Percentiles rank a stretch among this genome's conserved stretches.
Evolutionary conservation across 2,888 invertebrate genomes (phyloP).

Genomic region (Timema podura): DNA sequence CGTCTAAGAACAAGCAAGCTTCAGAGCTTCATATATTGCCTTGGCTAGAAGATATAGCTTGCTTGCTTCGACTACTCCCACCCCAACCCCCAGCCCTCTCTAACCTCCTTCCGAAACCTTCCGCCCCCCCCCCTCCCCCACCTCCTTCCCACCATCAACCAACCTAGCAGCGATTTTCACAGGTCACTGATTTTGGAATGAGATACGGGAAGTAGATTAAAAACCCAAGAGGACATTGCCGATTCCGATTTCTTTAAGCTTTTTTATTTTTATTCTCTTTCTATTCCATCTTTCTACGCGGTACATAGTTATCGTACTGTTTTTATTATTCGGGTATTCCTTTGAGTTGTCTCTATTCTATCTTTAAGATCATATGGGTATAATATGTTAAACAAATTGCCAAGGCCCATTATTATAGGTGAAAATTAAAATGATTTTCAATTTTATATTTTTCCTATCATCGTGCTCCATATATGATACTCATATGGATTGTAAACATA

Average conservation of each 20-base stretch:
- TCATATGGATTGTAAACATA: too few relatives aligned
- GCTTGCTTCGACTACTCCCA: neutral
- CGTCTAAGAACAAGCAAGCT: conserved; percentile 10
- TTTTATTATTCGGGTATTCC: too few relatives aligned
- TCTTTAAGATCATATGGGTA: too few relatives aligned
- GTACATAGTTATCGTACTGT: too few relatives aligned
- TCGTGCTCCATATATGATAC: too few relatives aligned
- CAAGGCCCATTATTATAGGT: too few relatives aligned
- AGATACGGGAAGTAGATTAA: conserved; percentile 28
- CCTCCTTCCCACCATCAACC: neutral
- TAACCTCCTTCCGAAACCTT: neutral
- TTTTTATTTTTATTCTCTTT: too few relatives aligned
- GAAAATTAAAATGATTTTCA: too few relatives aligned
- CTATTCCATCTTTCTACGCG: too few relatives aligned
- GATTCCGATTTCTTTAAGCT: conserved; percentile 1
- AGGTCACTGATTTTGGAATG: conserved; percentile 29
- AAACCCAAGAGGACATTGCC: conserved; percentile 23
- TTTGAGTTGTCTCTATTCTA: too few relatives aligned
- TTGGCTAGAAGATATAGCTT: conserved; percentile 2
- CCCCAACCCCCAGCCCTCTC: neutral
- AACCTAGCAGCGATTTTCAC: conserved; percentile 16
- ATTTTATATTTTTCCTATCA: too few relatives aligned
- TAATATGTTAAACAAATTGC: too few relatives aligned
- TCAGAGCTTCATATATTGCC: conserved; percentile 15
- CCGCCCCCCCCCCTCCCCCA: neutral